Percentiles rank a stretch among this genome's conserved stretches.
phyloP scores from a whole-genome alignment of 1,140 invertebrate species.

The Paramacrobiotus metropolitanus region DNA sequence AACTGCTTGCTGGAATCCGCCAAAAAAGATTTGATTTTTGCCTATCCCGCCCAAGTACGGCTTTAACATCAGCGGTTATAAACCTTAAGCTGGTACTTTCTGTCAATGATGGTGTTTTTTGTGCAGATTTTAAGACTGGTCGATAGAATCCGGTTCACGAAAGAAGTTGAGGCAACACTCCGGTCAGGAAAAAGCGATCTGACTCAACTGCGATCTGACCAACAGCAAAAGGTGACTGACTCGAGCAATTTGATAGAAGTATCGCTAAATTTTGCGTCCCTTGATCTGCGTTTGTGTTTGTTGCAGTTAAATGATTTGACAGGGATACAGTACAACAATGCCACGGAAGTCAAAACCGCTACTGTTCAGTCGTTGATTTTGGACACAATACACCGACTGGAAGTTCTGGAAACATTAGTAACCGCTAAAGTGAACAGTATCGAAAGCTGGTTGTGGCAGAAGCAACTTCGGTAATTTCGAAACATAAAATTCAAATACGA shows the following conservation, averaged over 20 bases:
- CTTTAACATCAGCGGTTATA: background rate
- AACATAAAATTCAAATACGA: no score
- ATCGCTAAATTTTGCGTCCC: no score
- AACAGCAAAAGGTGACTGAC: no score
- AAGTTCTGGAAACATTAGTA: slow-evolving; percentile 51
- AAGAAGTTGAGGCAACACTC: slow-evolving; percentile 55
- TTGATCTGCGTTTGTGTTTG: no score
- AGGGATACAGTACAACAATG: background rate
- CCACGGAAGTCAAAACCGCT: background rate
- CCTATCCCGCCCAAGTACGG: slow-evolving; percentile 45
- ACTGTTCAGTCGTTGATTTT: slow-evolving; percentile 45
- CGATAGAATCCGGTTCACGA: slow-evolving; percentile 49
- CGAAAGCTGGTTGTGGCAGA: slow-evolving; percentile 74
- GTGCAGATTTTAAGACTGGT: slow-evolving; percentile 42
- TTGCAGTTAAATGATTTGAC: background rate
- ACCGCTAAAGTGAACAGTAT: slow-evolving; percentile 34
- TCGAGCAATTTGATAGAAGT: no score
- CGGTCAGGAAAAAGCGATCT: slow-evolving; percentile 14
- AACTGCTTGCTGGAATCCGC: slow-evolving; percentile 38
- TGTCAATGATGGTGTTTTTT: slow-evolving; percentile 3
- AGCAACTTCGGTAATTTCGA: slow-evolving; percentile 51
- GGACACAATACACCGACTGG: slow-evolving; percentile 72
- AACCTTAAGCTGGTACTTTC: background rate
- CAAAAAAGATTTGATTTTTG: slow-evolving; percentile 20
- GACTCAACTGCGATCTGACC: slow-evolving; percentile 28